Percentiles rank a stretch among this genome's conserved stretches.
Conservation (phyloP, 2,113 vertebrate genomes). For the Phaethon lepturus region DNA sequence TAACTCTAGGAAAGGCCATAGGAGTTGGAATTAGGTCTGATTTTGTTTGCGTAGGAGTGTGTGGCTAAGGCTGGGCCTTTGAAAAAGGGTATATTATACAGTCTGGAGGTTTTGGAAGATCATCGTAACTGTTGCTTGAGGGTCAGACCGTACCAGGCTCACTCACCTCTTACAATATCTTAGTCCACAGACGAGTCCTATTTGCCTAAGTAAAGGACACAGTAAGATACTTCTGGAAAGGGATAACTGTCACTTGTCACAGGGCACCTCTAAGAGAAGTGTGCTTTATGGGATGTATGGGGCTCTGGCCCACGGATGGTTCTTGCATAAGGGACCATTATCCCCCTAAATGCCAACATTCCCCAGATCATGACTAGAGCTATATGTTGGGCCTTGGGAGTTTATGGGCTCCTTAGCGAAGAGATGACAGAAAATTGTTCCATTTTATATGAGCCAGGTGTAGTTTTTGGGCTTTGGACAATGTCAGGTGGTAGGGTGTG, state of each 20-base stretch:
- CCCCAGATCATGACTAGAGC: background rate
- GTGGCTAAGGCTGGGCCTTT: conserved; percentile 57
- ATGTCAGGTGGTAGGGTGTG: background rate
- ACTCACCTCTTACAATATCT: background rate
- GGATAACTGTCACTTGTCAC: background rate
- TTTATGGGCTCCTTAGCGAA: background rate
- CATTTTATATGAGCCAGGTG: background rate
- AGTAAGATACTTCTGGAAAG: background rate
- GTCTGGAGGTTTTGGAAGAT: conserved; percentile 28
- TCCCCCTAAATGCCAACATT: background rate
- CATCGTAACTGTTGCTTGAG: background rate
- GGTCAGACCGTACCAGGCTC: background rate
- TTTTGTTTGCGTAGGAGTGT: conserved; percentile 56
- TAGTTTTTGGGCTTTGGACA: background rate
- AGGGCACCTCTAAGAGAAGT: background rate
- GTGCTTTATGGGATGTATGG: background rate
- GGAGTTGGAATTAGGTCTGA: conserved; percentile 26
- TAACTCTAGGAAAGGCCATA: conserved; percentile 47
- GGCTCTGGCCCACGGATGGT: background rate
- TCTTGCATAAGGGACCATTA: background rate
- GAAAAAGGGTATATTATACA: background rate
- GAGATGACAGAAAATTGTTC: background rate
- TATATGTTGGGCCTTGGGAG: background rate
- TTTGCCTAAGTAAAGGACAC: background rate
- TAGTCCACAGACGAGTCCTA: background rate